These are phyloP conservation scores for Brachionus rubens DNA, from an alignment of 1,140 invertebrate genomes.

Conservation along the genomic window DNA sequence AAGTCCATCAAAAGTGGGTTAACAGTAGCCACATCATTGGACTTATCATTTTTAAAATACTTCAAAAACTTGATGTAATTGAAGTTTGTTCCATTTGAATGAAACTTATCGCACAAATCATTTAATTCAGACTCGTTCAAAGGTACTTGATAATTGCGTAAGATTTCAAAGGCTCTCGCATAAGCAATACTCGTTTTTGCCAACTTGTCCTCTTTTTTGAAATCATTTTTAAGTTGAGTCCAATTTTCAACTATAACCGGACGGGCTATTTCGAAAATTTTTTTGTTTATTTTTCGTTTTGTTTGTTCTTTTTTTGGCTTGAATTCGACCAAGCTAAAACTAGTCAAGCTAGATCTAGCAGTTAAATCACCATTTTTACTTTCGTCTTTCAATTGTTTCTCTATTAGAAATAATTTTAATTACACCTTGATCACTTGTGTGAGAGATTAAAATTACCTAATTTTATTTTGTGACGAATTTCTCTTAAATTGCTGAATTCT, in stretches of 20 bases:
- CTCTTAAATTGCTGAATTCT: constrained; percentile 24
- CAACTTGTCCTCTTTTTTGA: constrained; percentile 5
- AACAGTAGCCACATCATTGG: neutral
- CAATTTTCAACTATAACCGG: neutral
- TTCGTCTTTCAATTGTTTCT: neutral
- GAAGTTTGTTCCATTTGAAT: constrained; percentile 8
- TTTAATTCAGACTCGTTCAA: neutral
- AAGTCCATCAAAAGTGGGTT: neutral
- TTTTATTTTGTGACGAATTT: neutral
- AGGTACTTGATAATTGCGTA: neutral
- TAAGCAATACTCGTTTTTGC: neutral
- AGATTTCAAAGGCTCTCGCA: neutral
- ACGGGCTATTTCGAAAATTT: neutral
- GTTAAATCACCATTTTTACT: neutral
- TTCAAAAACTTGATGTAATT: constrained; percentile 28
- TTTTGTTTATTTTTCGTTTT: neutral
- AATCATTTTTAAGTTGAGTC: neutral
- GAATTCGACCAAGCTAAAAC: neutral
- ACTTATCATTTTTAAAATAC: constrained; percentile 2
- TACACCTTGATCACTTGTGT: too few relatives aligned
- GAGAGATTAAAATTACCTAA: neutral
- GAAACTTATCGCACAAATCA: constrained; percentile 6
- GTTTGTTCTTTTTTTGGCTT: neutral
- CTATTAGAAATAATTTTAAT: constrained; percentile 16
- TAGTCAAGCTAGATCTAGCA: neutral